phyloP scores from a whole-genome alignment of 2,113 vertebrate genomes.

The Microtus pennsylvanicus region DNA sequence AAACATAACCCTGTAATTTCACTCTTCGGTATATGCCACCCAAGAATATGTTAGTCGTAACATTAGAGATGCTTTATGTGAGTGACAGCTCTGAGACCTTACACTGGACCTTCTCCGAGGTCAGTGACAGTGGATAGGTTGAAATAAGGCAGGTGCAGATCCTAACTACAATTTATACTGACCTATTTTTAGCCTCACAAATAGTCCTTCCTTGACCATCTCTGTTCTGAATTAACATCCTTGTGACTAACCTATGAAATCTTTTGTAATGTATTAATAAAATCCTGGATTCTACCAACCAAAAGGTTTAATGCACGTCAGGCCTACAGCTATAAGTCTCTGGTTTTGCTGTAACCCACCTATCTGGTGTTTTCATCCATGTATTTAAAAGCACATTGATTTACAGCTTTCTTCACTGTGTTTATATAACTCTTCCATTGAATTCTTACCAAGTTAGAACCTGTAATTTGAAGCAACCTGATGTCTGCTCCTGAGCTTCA shows the following conservation, averaged over 20 bases:
- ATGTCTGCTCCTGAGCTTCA: neutral
- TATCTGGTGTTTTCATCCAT: neutral
- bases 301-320: neutral
- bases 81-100: neutral
- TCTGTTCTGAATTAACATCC: no score
- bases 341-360: neutral
- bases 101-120: no score
- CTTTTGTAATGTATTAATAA: neutral
- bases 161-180: no score
- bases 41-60: neutral
- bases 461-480: neutral
- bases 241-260: neutral
- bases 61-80: neutral
- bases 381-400: neutral
- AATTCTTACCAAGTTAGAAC: neutral
- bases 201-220: neutral
- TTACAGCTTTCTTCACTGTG: neutral
- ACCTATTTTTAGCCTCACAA: neutral
- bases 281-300: neutral
- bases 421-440: no score
- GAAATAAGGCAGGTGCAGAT: neutral
- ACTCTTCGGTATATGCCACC: no score
- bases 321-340: neutral
- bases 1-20: no score
- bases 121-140: neutral